These are phyloP conservation scores for Macrocentrus cingulum DNA, from an alignment of 1,140 invertebrate genomes.

Conservation along the genomic window DNA sequence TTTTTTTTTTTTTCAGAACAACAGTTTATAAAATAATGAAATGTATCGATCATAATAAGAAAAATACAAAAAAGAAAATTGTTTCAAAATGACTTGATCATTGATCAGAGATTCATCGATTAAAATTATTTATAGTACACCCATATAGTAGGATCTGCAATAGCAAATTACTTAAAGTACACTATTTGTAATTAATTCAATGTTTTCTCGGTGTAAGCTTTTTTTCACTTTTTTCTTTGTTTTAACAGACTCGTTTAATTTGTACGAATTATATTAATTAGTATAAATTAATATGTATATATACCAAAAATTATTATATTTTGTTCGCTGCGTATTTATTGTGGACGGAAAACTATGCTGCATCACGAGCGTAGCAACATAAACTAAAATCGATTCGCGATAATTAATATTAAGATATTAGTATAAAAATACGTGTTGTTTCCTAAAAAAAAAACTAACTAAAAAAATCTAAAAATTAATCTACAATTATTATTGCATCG, in stretches of 20 bases:
- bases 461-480: no score
- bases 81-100: no score
- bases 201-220: neutral
- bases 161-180: no score
- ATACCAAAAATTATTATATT: slow-evolving; percentile 4
- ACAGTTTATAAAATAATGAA: slow-evolving; percentile 16
- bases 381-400: neutral
- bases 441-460: no score
- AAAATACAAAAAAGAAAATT: no score
- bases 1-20: no score
- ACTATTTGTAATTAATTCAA: no score
- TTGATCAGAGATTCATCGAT: no score
- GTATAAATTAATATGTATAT: slow-evolving; percentile 4
- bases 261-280: slow-evolving; percentile 1
- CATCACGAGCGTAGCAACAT: neutral
- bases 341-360: slow-evolving; percentile 15
- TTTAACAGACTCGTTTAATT: neutral
- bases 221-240: neutral
- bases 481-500: no score
- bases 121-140: no score
- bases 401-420: neutral
- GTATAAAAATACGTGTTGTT: neutral
- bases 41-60: neutral
- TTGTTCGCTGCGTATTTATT: no score
- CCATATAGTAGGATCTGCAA: no score